These are phyloP conservation scores for Pseudomyrmex sp. DNA, from an alignment of 1,140 invertebrate species.

Conservation along the genomic window DNA sequence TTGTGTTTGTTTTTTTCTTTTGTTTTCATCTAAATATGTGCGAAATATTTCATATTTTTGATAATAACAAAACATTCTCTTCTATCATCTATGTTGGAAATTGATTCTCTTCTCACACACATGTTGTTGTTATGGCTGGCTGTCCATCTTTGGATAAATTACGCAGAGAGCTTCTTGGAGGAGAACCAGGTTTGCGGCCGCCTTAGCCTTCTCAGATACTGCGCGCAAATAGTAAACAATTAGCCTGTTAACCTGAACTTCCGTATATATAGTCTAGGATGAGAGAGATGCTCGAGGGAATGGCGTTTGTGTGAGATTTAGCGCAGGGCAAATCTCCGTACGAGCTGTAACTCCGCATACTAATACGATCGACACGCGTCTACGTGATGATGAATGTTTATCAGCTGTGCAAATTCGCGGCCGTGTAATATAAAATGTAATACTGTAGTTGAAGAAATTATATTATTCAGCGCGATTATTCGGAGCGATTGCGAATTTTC, in stretches of 20 bases:
- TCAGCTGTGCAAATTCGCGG: neutral
- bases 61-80: too few species aligned
- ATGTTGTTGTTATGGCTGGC: neutral
- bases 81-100: too few species aligned
- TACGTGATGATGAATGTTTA: constrained; percentile 43
- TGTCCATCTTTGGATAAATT: constrained; percentile 20
- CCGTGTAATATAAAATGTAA: neutral
- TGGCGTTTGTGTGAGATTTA: constrained; percentile 34
- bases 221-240: constrained; percentile 52
- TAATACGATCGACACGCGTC: neutral
- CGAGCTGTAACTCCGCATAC: constrained; percentile 37
- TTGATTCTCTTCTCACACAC: neutral
- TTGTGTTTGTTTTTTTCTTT: too few species aligned
- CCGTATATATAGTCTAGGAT: constrained; percentile 11
- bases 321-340: constrained; percentile 7
- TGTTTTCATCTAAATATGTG: too few species aligned
- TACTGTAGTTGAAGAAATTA: neutral
- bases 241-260: constrained; percentile 38
- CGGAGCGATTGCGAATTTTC: too few species aligned
- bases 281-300: constrained; percentile 17
- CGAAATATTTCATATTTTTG: too few species aligned
- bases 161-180: neutral
- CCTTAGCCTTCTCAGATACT: constrained; percentile 17
- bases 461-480: too few species aligned
- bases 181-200: neutral